Evolutionary conservation across 2,113 vertebrate genomes (phyloP), one percentile per base, ranked within the genome.

Genomic region (Probosciger aterrimus): DNA sequence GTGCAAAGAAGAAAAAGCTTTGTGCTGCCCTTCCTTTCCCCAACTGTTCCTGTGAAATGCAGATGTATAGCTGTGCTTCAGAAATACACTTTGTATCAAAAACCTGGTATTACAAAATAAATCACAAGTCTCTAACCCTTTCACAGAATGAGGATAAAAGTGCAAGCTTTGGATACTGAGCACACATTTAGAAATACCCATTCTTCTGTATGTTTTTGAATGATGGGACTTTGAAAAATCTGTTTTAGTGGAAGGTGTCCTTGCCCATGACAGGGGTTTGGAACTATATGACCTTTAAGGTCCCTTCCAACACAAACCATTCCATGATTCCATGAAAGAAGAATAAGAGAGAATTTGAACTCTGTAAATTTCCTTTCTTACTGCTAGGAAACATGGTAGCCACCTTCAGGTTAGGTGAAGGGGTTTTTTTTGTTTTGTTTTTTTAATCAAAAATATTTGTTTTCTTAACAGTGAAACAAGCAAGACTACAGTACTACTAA

Each of bases 1-100:
- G 80, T 60, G 64, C 64, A 86, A 83, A 92, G 68, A 88, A 86
- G 44, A 85, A 90, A 86, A 39, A 83, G 86, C 55, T 95, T 92
- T 94, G 86, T 88, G 37, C 76, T 77, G 64, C 55, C 52, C 52
- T 68, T 86, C 39, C 62, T 79, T 95, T 92, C 52, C 90, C 57
- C 4, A 2, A 5, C 22, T 31, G 20, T 39, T 90, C 16, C 88
- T 95, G 33, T 88, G 86, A 92, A 95, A 94, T 84, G 86, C 83
- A 81, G 69, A 93, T 60, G 52, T 57, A 71, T 59, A 78, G 52
- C 93, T 93, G 82, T 57, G 60, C 69, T 89, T 95, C 93, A 88
- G 74, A 94, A 96, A 84, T 30, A 81, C 6, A 60, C 33, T 75
- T 88, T 60, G 18, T 60, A 63, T 62, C 64, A 74, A 89, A 89